Conservation (phyloP, 2,888 invertebrate genomes). For the Malthinus flaveolus region DNA sequence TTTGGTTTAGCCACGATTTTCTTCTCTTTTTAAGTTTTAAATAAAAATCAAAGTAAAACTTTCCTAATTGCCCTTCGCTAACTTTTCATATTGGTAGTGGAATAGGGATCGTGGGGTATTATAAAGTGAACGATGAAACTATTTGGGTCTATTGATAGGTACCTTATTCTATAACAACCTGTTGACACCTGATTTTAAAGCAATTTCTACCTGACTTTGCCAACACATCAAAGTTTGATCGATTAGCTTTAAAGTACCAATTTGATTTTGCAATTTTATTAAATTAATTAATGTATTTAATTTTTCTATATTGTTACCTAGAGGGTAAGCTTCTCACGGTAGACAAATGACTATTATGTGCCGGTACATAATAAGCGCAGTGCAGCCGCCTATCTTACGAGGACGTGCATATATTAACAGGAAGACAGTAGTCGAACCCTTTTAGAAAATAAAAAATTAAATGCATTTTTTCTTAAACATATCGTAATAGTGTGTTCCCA, state of each 20-base stretch:
- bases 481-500: slow-evolving; percentile 35
- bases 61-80: slow-evolving; percentile 4
- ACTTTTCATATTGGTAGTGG: neutral
- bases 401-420: slow-evolving; percentile 52
- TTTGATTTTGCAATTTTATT: neutral
- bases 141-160: slow-evolving; percentile 42
- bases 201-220: slow-evolving; percentile 16
- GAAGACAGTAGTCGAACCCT: slow-evolving; percentile 50
- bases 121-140: slow-evolving; percentile 40
- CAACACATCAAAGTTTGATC: slow-evolving; percentile 18
- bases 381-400: slow-evolving; percentile 42
- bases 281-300: neutral
- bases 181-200: slow-evolving; percentile 35
- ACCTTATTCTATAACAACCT: slow-evolving; percentile 38
- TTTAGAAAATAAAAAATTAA: slow-evolving; percentile 42
- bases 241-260: neutral
- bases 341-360: slow-evolving; percentile 43
- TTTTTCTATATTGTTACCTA: neutral
- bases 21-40: no score
- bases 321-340: slow-evolving; percentile 44
- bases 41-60: neutral
- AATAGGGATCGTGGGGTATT: slow-evolving; percentile 25
- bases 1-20: neutral
- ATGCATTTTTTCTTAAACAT: slow-evolving; percentile 47
- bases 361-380: slow-evolving; percentile 43